Base-by-base conservation (phyloP, 2,888 invertebrate genomes). In the Lamellibrachia satsuma region DNA sequence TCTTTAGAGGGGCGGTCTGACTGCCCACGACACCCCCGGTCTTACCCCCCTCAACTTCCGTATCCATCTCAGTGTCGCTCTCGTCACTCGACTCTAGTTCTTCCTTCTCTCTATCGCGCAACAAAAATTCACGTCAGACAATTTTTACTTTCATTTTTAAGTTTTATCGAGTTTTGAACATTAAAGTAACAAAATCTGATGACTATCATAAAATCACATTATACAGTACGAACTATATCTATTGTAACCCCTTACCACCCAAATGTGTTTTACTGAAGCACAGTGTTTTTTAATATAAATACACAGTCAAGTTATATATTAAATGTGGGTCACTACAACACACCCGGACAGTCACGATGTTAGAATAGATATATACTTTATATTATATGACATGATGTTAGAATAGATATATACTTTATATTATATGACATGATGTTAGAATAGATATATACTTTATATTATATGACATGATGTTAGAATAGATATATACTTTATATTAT, bases 1-100 rank as follows among this genome's bases (percentile, higher is more conserved):
- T 98, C 95, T 97, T 97, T 97, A 93, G 22, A 2, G 75, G 75
- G 22, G 75, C 75, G 6, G 6, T n/a, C n/a, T 22, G 75, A 75
- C 75, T n/a, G 22, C 75, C 75, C 11, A 15, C 22, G 22, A 93
- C 52, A 94, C 92, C 60, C 93, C 93, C n/a, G 93, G 94, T 92
- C 6, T 94, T 92, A 7, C 94, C 95, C 27, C 96, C 96, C 8
- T 95, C 95, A 60, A 75, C 75, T n/a, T 96, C 96, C 94, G 96
- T 95, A 92, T 96, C 96, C 75, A 75, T 75, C 52, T 94, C 93
- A n/a, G 95, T 96, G 92, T 96, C 96, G 93, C 96, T 96, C 92
- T 96, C 96, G 93, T 95, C 95, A 94, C 96, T 96, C 2, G 96
- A 96, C 91, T 96, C 96, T 93, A 95, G 52, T 92, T 96, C 95